These are phyloP conservation scores for Todiramphus chloris DNA, from an alignment of 2,113 vertebrate species.

Conservation along the genomic window DNA sequence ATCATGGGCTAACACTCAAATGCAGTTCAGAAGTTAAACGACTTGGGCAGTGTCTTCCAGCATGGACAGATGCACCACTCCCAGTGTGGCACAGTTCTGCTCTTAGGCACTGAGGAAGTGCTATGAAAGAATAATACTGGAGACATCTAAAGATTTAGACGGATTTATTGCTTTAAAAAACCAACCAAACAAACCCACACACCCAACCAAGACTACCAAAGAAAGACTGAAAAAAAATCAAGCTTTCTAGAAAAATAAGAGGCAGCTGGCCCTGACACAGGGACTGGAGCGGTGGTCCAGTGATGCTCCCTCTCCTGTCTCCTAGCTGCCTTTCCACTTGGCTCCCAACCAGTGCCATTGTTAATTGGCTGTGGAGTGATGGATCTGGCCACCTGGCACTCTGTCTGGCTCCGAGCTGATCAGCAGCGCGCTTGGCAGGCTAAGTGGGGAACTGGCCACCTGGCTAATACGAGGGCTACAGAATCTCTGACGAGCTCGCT, in stretches of 20 bases:
- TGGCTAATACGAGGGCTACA: conserved; percentile 20
- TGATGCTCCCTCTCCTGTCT: background rate
- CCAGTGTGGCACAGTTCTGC: background rate
- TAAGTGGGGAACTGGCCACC: conserved; percentile 59
- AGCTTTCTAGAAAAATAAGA: background rate
- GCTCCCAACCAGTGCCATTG: background rate
- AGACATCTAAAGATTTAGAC: background rate
- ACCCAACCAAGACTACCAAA: background rate
- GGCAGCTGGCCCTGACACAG: background rate
- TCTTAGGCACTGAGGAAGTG: background rate
- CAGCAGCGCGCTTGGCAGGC: conserved; percentile 25
- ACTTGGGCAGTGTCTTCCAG: background rate
- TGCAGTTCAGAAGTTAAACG: background rate
- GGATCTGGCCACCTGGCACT: conserved; percentile 67
- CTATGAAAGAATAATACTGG: background rate
- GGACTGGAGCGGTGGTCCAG: background rate
- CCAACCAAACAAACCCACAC: background rate
- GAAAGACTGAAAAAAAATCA: background rate
- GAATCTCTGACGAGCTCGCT: background rate
- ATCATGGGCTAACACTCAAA: background rate
- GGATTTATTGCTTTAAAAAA: background rate
- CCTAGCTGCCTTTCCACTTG: background rate
- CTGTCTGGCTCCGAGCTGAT: conserved; percentile 47
- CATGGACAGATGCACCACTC: background rate
- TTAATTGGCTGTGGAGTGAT: conserved; percentile 52